These are phyloP conservation scores for Stomatorhinus ivindoensis DNA, from an alignment of 2,113 vertebrate genomes.

Conservation along the genomic window DNA sequence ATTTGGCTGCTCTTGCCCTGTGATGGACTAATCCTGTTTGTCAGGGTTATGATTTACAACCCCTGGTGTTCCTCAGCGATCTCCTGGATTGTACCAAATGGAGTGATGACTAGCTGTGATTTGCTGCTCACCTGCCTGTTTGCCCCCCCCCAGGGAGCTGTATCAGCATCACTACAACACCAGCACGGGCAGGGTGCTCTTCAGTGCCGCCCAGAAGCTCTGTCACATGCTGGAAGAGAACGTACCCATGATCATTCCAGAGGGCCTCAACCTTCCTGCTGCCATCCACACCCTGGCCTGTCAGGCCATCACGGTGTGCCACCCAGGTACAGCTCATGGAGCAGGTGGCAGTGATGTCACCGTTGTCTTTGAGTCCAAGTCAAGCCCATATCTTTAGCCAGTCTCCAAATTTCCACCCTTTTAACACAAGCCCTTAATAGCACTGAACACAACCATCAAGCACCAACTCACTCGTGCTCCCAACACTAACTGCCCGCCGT, in stretches of 20 bases:
- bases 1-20: neutral
- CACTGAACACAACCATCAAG: too few relatives aligned
- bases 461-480: too few relatives aligned
- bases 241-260: constrained; percentile 64
- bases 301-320: constrained; percentile 78
- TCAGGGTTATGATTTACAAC: neutral
- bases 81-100: neutral
- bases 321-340: constrained; percentile 62
- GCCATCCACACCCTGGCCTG: constrained; percentile 73
- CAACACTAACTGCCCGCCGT: too few relatives aligned
- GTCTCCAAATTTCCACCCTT: too few relatives aligned
- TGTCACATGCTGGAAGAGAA: constrained; percentile 80
- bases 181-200: constrained; percentile 70
- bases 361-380: neutral
- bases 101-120: neutral
- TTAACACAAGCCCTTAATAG: too few relatives aligned
- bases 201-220: constrained; percentile 70
- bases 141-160: constrained; percentile 53
- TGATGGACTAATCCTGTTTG: neutral
- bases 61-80: neutral
- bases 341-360: neutral
- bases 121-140: neutral
- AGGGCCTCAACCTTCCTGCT: constrained; percentile 67
- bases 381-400: neutral
- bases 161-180: constrained; percentile 68